phyloP scores from a whole-genome alignment of 2,113 vertebrate species.

The Podarcis raffonei region DNA sequence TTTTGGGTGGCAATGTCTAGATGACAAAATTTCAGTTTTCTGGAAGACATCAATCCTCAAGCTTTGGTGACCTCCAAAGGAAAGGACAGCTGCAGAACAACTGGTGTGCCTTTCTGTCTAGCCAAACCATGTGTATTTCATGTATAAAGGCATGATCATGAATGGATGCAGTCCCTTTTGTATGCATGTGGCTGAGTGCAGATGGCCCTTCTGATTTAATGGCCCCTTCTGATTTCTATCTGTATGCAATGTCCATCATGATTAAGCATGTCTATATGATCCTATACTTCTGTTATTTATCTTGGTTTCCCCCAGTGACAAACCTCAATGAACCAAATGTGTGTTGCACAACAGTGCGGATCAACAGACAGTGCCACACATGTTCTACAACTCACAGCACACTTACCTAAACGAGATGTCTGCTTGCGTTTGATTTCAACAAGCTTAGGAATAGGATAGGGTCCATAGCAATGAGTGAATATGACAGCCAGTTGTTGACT shows the following conservation, averaged over 20 bases:
- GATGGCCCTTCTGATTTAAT: background rate
- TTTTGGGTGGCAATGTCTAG: background rate
- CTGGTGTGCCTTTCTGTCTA: background rate
- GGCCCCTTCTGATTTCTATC: background rate
- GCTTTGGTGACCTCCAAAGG: background rate
- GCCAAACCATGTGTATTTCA: background rate
- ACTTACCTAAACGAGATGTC: conserved; percentile 91
- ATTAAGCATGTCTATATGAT: background rate
- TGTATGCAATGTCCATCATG: background rate
- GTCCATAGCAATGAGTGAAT: conserved; percentile 97
- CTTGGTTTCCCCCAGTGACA: background rate
- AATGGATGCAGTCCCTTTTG: background rate
- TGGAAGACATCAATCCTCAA: background rate
- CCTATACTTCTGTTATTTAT: background rate
- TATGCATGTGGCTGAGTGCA: background rate
- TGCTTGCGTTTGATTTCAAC: conserved; percentile 96
- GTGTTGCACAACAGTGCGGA: background rate
- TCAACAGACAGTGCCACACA: background rate
- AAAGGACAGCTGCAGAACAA: background rate
- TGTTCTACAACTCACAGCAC: background rate
- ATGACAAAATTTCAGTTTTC: background rate
- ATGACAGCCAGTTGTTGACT: conserved; percentile 95
- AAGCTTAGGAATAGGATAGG: conserved; percentile 96
- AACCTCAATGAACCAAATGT: background rate
- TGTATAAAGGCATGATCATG: background rate